Conservation (phyloP, 2,113 vertebrate species). For the Solea senegalensis region DNA sequence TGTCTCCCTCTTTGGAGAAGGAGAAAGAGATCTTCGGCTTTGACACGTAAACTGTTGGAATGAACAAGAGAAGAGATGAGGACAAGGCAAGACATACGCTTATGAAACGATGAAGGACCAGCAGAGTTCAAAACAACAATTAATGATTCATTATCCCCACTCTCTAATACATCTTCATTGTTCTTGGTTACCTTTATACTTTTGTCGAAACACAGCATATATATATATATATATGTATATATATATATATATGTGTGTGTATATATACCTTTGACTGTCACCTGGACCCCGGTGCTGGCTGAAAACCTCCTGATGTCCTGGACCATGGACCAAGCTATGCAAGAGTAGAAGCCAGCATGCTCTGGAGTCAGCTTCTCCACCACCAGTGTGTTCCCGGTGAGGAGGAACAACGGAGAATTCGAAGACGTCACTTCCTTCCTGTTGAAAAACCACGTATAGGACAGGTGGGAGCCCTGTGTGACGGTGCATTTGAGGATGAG, state of each 20-base stretch:
- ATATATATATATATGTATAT: too few relatives aligned
- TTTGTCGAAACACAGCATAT: background rate
- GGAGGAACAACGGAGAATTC: constrained; percentile 6
- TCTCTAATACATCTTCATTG: background rate
- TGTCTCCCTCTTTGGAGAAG: constrained; percentile 46
- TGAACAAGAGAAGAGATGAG: background rate
- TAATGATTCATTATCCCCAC: background rate
- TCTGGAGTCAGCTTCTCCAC: constrained; percentile 47
- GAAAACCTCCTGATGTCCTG: constrained; percentile 41
- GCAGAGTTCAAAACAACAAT: background rate
- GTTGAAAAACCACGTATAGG: constrained; percentile 78
- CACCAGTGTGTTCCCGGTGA: constrained; percentile 59
- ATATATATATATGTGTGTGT: too few relatives aligned
- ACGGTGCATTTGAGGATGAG: constrained; percentile 70
- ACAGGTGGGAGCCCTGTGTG: constrained; percentile 70
- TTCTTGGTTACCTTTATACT: background rate
- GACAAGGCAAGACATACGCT: too few relatives aligned
- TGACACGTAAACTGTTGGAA: constrained; percentile 72
- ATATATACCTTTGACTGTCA: constrained; percentile 78
- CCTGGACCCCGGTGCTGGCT: constrained; percentile 64
- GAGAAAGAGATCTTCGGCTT: constrained; percentile 69
- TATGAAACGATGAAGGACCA: background rate
- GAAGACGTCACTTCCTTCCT: constrained; percentile 41
- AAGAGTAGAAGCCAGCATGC: constrained; percentile 62
- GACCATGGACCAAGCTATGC: constrained; percentile 60